Evolutionary conservation across 2,888 invertebrate species (phyloP).

Genomic region (Metellina segmentata): DNA sequence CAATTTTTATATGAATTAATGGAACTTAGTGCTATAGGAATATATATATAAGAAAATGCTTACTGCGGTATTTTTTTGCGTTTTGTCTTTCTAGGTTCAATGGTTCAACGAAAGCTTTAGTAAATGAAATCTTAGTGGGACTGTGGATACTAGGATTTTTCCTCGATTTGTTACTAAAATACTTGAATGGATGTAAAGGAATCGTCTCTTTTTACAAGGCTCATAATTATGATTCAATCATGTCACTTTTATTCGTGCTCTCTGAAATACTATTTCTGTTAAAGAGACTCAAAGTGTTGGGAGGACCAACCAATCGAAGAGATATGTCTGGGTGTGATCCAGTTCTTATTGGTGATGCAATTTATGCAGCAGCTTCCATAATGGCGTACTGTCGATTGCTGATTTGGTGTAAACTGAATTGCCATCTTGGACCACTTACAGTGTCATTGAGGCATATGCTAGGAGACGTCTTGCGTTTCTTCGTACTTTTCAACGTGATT

Average conservation of each 20-base stretch:
- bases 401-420: constrained; percentile 85
- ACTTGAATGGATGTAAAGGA: constrained; percentile 46
- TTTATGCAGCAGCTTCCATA: constrained; percentile 86
- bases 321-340: constrained; percentile 86
- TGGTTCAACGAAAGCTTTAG: constrained; percentile 35
- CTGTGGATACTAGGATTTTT: constrained; percentile 70
- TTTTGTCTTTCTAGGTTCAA: constrained; percentile 25
- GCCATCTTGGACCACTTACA: constrained; percentile 85
- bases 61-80: too few species aligned
- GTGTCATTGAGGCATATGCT: constrained; percentile 77
- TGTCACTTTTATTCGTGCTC: constrained; percentile 80
- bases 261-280: constrained; percentile 88
- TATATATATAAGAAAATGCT: too few species aligned
- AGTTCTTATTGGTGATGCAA: constrained; percentile 85
- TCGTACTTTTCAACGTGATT: constrained; percentile 85
- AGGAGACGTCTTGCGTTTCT: constrained; percentile 81
- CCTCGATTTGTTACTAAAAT: constrained; percentile 38
- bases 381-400: constrained; percentile 86
- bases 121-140: constrained; percentile 63
- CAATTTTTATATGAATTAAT: too few species aligned
- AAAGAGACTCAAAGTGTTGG: constrained; percentile 70
- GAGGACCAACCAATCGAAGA: constrained; percentile 83
- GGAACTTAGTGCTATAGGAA: too few species aligned
- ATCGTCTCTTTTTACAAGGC: constrained; percentile 57
- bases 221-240: constrained; percentile 61